Percentiles rank a stretch among this genome's conserved stretches.
Evolutionary conservation across 2,113 vertebrate species (phyloP).

Genomic region (Glareola pratincola): DNA sequence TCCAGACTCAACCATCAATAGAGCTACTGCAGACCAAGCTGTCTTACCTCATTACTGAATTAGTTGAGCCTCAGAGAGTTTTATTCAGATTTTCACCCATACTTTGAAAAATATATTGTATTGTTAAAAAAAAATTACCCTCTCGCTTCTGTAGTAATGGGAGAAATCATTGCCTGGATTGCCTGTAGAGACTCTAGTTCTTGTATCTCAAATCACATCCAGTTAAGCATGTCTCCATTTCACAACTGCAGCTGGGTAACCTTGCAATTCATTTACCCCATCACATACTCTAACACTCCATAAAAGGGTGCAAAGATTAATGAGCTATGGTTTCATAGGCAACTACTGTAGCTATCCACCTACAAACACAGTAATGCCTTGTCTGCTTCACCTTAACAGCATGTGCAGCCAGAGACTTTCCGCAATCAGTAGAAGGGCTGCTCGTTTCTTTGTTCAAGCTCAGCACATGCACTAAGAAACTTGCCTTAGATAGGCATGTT

Average conservation of each 20-base stretch:
- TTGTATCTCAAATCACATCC: neutral
- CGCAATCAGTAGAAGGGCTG: neutral
- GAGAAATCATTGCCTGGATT: neutral
- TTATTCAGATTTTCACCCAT: conserved; percentile 11
- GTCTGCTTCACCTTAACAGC: neutral
- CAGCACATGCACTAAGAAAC: neutral
- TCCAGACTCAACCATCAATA: neutral
- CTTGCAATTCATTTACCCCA: neutral
- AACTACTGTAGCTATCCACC: neutral
- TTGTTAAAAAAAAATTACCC: neutral
- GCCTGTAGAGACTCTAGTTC: neutral
- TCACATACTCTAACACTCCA: neutral
- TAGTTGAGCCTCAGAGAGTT: conserved; percentile 3
- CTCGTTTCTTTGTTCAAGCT: neutral
- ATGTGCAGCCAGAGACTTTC: neutral
- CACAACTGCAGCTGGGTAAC: neutral
- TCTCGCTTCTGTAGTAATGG: neutral
- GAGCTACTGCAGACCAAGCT: neutral
- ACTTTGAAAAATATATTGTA: neutral
- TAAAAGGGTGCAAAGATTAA: neutral
- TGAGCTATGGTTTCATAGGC: neutral
- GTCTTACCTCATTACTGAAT: conserved; percentile 32
- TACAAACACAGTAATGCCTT: neutral
- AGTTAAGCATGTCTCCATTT: conserved; percentile 23
- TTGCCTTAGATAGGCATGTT: neutral